Evolutionary conservation across 2,888 invertebrate species (phyloP).

Genomic region (Microplitis deprimator): DNA sequence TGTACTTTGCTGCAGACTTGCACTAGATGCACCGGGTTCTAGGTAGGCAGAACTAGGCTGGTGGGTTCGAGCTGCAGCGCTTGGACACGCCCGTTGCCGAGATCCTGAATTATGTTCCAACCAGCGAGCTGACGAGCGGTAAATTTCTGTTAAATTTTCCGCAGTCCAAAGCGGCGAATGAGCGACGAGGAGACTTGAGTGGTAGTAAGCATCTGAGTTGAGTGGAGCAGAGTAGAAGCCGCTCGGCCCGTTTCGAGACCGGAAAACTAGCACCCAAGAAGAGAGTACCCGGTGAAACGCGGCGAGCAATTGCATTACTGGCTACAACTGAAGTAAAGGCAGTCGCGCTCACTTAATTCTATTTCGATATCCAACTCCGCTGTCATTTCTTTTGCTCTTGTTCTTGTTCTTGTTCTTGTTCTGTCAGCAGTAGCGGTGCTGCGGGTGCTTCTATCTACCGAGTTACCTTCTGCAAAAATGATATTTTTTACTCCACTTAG

Average conservation of each 20-base stretch:
- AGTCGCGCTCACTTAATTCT: conserved; percentile 1
- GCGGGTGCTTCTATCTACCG: too few relatives aligned
- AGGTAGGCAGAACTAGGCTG: neutral
- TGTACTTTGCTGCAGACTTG: neutral
- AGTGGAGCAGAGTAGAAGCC: conserved; percentile 7
- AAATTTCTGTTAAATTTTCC: conserved; percentile 49
- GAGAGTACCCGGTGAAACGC: conserved; percentile 58
- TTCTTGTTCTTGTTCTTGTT: neutral
- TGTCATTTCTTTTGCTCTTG: neutral
- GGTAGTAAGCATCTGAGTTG: too few relatives aligned
- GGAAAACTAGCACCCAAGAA: conserved; percentile 49
- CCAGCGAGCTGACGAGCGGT: neutral
- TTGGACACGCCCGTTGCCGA: conserved; percentile 23
- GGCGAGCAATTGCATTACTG: conserved; percentile 64
- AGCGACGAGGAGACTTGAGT: conserved; percentile 23
- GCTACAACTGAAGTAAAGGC: neutral
- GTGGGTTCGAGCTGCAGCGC: neutral
- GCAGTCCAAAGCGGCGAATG: conserved; percentile 29
- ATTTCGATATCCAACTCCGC: neutral
- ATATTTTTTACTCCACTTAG: neutral
- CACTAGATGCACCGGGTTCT: neutral
- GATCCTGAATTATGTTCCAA: conserved; percentile 43
- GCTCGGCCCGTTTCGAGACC: conserved; percentile 26
- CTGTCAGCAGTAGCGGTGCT: neutral
- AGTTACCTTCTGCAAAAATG: neutral